phyloP scores from a whole-genome alignment of 2,888 invertebrate genomes.

The Oligia latruncula region DNA sequence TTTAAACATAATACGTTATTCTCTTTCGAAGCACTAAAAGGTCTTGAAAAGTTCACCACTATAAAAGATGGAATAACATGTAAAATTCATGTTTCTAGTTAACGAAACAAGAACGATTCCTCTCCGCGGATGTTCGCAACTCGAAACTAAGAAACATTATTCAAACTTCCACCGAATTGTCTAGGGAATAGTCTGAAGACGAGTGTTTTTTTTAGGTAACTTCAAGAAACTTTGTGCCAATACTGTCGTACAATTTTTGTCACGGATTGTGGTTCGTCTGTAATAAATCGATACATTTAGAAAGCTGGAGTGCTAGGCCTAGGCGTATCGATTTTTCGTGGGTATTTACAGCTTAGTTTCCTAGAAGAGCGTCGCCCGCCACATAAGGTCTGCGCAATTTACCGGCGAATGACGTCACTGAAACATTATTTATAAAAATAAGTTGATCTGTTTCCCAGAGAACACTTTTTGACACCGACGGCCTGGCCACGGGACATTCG shows the following conservation, averaged over 20 bases:
- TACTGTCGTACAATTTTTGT: constrained; percentile 17
- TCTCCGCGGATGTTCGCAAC: constrained; percentile 46
- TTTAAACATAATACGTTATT: constrained; percentile 54
- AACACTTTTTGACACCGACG: not conserved
- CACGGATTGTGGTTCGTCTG: constrained; percentile 17
- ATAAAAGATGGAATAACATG: constrained; percentile 59
- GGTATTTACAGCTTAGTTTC: not conserved
- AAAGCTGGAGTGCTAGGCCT: not conserved
- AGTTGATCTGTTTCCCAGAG: not conserved
- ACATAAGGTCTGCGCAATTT: not conserved
- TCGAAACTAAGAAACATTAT: constrained; percentile 60
- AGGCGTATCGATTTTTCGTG: not conserved
- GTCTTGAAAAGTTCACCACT: constrained; percentile 44
- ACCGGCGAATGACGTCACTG: not conserved
- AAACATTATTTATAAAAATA: not conserved
- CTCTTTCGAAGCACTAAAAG: constrained; percentile 50
- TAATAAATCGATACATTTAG: constrained; percentile 13
- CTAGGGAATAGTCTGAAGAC: constrained; percentile 34
- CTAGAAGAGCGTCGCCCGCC: not conserved
- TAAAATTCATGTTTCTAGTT: constrained; percentile 66
- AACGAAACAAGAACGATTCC: constrained; percentile 58
- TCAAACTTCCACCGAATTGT: constrained; percentile 60
- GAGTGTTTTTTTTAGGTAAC: constrained; percentile 38
- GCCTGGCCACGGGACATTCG: too few relatives aligned
- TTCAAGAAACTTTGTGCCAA: constrained; percentile 36